A percentile compares a stretch with the other conserved stretches of the same genome.
Conservation (phyloP, 2,113 vertebrate species). For the Chlamydotis undulata region DNA sequence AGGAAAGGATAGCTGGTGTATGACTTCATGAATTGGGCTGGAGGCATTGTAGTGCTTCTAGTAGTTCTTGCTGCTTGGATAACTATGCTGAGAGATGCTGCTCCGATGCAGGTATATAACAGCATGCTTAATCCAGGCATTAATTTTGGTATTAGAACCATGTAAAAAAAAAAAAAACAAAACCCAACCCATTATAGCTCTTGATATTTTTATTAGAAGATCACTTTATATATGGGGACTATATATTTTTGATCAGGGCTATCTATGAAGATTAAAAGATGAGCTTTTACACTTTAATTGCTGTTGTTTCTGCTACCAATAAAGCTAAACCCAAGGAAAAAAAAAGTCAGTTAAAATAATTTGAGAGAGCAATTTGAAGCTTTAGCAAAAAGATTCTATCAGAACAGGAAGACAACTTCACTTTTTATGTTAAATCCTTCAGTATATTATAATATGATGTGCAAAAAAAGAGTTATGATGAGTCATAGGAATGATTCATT, state of each 20-base stretch:
- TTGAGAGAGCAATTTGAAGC: not conserved
- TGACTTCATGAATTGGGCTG: not conserved
- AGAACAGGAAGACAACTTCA: not conserved
- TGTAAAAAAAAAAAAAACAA: not conserved
- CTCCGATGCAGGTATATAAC: not conserved
- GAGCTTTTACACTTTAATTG: not conserved
- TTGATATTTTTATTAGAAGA: not conserved
- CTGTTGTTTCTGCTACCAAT: not conserved
- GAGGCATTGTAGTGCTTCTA: not conserved
- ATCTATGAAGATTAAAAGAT: not conserved
- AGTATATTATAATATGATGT: not conserved
- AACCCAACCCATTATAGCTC: not conserved
- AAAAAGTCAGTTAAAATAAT: not conserved
- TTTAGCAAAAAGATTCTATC: not conserved
- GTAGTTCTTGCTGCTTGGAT: not conserved
- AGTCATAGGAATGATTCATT: conserved; percentile 66
- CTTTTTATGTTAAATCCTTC: conserved; percentile 21
- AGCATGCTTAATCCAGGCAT: not conserved
- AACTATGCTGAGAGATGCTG: not conserved
- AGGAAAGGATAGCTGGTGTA: not conserved
- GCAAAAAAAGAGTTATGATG: conserved; percentile 53
- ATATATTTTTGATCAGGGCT: not conserved
- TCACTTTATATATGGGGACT: not conserved
- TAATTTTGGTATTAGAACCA: not conserved
- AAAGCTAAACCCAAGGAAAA: not conserved